Evolutionary conservation across 2,113 vertebrate species (phyloP).

Genomic region (Pelecanoides urinatrix): DNA sequence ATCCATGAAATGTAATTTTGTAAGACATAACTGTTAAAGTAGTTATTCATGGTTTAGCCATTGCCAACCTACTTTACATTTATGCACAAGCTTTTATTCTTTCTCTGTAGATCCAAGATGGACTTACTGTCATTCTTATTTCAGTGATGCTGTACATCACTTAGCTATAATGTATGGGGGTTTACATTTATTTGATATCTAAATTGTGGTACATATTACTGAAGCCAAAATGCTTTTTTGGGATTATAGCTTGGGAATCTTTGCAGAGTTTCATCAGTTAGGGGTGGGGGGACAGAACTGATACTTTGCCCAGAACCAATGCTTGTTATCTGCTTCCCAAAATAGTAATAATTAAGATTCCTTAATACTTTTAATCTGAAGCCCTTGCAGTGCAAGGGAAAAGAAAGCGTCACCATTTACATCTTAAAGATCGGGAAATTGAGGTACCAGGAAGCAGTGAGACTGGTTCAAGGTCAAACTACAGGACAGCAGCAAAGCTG

Average conservation of each 20-base stretch:
- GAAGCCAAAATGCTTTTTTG: not conserved
- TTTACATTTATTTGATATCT: conserved; percentile 29
- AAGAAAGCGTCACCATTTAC: not conserved
- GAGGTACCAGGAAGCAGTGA: not conserved
- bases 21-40: conserved; percentile 32
- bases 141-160: not conserved
- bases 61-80: conserved; percentile 34
- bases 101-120: not conserved
- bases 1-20: conserved; percentile 44
- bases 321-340: not conserved
- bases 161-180: not conserved
- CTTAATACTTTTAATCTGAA: not conserved
- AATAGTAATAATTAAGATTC: not conserved
- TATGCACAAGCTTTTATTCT: conserved; percentile 1
- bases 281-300: not conserved
- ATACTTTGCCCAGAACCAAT: not conserved
- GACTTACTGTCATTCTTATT: not conserved
- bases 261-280: not conserved
- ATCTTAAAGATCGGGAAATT: not conserved
- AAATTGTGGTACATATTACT: conserved; percentile 14
- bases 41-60: not conserved
- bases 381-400: not conserved
- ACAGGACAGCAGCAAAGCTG: not conserved
- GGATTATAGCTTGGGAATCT: not conserved
- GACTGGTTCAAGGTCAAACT: not conserved